A percentile compares a stretch with the other conserved stretches of the same genome.
Conservation (phyloP, 37 sponge, comb jelly and placozoan species). For the Ephydatia muelleri region DNA sequence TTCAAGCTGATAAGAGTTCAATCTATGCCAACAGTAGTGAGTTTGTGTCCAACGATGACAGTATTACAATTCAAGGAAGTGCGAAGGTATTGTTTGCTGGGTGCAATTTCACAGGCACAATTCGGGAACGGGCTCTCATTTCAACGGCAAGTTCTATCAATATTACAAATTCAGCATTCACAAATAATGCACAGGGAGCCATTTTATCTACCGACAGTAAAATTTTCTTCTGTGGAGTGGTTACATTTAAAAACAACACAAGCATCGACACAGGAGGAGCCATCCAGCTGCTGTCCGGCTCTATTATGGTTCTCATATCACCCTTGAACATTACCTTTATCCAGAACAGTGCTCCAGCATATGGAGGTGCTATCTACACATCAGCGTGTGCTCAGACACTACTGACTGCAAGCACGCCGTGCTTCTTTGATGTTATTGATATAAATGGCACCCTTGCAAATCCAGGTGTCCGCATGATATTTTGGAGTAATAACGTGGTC, state of each 20-base stretch:
- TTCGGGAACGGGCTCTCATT: background rate
- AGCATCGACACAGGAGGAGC: background rate
- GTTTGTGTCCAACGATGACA: background rate
- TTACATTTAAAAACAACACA: background rate
- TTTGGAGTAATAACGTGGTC: background rate
- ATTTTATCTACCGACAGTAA: background rate
- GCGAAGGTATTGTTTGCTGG: background rate
- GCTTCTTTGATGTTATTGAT: background rate
- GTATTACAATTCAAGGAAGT: background rate
- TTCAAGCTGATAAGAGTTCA: background rate
- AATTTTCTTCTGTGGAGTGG: background rate
- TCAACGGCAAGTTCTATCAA: background rate
- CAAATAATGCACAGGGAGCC: background rate
- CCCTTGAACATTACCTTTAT: background rate
- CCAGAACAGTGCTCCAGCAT: background rate
- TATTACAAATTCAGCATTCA: background rate
- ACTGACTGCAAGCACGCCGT: background rate
- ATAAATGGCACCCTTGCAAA: background rate
- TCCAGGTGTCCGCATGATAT: background rate
- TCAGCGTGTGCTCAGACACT: background rate
- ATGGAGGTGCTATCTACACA: constrained; percentile 2
- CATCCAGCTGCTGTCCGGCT: background rate
- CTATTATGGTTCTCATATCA: background rate
- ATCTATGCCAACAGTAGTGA: background rate
- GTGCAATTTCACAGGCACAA: background rate